Base-by-base conservation (phyloP, 2,113 vertebrate species). In the Mus pahari region DNA sequence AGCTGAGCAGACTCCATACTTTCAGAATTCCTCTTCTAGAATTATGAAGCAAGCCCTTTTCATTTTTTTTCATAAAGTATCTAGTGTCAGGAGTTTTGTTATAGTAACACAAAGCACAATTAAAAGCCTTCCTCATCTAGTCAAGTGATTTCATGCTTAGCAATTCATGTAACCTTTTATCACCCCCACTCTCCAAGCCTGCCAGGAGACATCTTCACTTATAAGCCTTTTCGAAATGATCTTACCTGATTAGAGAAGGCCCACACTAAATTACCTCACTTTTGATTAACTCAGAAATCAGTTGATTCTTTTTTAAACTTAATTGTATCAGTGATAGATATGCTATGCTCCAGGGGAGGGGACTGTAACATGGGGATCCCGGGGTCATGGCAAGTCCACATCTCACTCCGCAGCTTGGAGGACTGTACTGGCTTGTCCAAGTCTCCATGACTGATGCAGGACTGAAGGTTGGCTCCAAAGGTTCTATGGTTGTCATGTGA, bases 251-350 rank as follows among this genome's bases (percentile, higher is more conserved):
- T 83, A 75, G 26, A 82, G 79, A 48, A 94, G 74, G 24, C 24
- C 48, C 48, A 84, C 55, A 24, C 6, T 50, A 92, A 50, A 90
- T 16, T 58, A 62, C 7, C 11, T 89, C 33, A 0, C 39, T 86
- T 95, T 84, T 83, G 62, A 82, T 94, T n/a, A 88, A 64, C 50
- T 88, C 39, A 79, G 24, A n/a, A 84, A 48, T 78, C 74, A 79
- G 31, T 17, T 42, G 62, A 42, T 48, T 68, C 53, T 53, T 50
- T 66, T 60, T 66, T 33, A 9, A 86, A 78, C 20, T 24, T 78
- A 79, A 83, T 74, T 39, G 62, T 17, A 22, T 20, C 58, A 91
- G 33, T 42, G 53, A 31, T 12, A 36, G 45, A 24, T 19, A 45
- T 3, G 6, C 36, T 42, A n/a, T 3, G 3, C 33, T 48, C 12